phyloP scores from a whole-genome alignment of 2,888 invertebrate species.

The Mythimna vitellina region DNA sequence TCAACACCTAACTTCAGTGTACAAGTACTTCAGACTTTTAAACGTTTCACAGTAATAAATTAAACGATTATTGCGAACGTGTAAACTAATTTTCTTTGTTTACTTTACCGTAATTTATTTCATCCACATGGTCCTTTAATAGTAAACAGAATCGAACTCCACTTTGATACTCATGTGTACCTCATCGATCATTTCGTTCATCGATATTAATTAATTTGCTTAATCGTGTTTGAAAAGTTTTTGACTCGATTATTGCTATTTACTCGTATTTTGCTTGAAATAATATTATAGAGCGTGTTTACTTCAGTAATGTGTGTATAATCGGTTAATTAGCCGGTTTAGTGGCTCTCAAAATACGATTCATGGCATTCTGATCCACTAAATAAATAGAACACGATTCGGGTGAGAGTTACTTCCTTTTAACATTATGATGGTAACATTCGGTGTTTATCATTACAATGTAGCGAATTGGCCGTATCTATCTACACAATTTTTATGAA shows the following conservation, averaged over 20 bases:
- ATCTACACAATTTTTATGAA: background rate
- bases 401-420: slow-evolving; percentile 41
- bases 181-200: slow-evolving; percentile 53
- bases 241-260: slow-evolving; percentile 44
- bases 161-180: slow-evolving; percentile 41
- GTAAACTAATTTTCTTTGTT: slow-evolving; percentile 32
- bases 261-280: slow-evolving; percentile 25
- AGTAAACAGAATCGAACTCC: slow-evolving; percentile 37
- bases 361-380: slow-evolving; percentile 30
- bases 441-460: slow-evolving; percentile 28
- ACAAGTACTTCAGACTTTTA: slow-evolving; percentile 19
- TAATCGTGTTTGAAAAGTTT: slow-evolving; percentile 51
- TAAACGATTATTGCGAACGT: slow-evolving; percentile 1
- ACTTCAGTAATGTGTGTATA: slow-evolving; percentile 32
- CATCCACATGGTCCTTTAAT: slow-evolving; percentile 26
- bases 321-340: slow-evolving; percentile 53
- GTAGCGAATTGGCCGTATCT: background rate
- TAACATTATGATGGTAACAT: slow-evolving; percentile 33
- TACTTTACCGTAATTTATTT: slow-evolving; percentile 47
- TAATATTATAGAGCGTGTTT: slow-evolving; percentile 32
- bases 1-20: slow-evolving; percentile 36
- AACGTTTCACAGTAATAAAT: slow-evolving; percentile 27
- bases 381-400: slow-evolving; percentile 38
- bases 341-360: slow-evolving; percentile 37
- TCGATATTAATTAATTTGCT: slow-evolving; percentile 56